Base-by-base conservation (phyloP, 2,797 vertebrate species). In the Oryzias dopingdopingensis region DNA sequence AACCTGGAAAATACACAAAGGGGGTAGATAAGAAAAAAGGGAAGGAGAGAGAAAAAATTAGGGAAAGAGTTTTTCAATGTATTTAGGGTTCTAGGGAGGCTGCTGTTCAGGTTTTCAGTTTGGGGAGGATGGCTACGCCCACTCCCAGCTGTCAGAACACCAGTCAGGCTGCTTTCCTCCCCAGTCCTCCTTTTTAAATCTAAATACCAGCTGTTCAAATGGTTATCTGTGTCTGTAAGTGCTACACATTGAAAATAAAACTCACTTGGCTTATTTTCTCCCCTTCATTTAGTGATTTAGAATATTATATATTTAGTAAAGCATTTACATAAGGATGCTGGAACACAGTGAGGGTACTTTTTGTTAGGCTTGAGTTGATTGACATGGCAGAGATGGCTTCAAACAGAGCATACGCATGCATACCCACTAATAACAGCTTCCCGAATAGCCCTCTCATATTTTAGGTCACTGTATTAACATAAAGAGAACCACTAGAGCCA, bases 401-500 rank as follows among this genome's bases (percentile, higher is more conserved):
- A 69, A 78, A 76, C 52, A n/a, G 70, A 81, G 74, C 70, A 75
- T 77, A 83, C 80, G 59, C 81, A 85, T 71, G 80, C 54, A 80
- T 41, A 55, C 55, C 86, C 83, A 84, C 86, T 87, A 89, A 88
- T 88, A 74, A 87, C 59, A 86, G 45, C 68, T 64, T 79, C 65
- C 29, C 22, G 18, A 68, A 72, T 67, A 56, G 62, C 55, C 72
- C 72, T 53, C 20, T 29, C 79, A 83, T 85, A 81, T 66, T 83
- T 84, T 56, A 52, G 85, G 85, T 83, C 51, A 70, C 64, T 66
- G 71, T 74, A 82, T 77, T 73, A 86, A 84, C 80, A 83, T 86
- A 70, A 75, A 85, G 82, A 62, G 29, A 2, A 81, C 86, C 84
- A 2, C 83, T 72, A 63, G 79, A 76, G 77, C 70, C 74, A 73